A percentile compares a stretch with the other conserved stretches of the same genome.
Evolutionary conservation across 2,888 invertebrate genomes (phyloP).

Genomic region (Dynastes grantii): DNA sequence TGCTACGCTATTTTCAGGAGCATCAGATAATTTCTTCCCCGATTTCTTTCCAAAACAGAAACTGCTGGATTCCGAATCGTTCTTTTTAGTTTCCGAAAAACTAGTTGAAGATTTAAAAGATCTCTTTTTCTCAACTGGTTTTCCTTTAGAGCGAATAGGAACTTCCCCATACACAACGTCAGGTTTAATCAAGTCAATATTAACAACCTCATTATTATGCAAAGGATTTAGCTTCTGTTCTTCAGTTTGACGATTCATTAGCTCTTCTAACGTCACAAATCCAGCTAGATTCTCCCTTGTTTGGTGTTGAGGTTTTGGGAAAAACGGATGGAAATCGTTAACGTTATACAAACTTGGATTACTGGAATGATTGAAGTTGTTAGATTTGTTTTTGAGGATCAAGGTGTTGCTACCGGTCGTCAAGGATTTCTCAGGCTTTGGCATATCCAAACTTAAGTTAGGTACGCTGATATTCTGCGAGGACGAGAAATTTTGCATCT

Average conservation of each 20-base stretch:
- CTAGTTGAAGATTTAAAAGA: slow-evolving; percentile 62
- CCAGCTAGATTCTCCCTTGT: slow-evolving; percentile 77
- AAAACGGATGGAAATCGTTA: slow-evolving; percentile 66
- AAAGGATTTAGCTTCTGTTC: slow-evolving; percentile 74
- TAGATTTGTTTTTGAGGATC: slow-evolving; percentile 69
- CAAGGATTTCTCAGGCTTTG: slow-evolving; percentile 48
- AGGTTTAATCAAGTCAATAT: slow-evolving; percentile 69
- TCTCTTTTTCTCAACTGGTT: slow-evolving; percentile 48
- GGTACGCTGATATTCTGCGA: slow-evolving; percentile 66
- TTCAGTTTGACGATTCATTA: slow-evolving; percentile 86
- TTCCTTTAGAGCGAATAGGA: slow-evolving; percentile 64
- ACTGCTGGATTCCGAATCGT: slow-evolving; percentile 58
- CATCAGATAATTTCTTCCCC: slow-evolving; percentile 51
- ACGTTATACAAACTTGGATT: slow-evolving; percentile 81
- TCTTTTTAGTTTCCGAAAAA: slow-evolving; percentile 56
- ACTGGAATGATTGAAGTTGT: slow-evolving; percentile 80
- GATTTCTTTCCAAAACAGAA: slow-evolving; percentile 69
- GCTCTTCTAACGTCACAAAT: slow-evolving; percentile 84
- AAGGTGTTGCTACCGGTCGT: slow-evolving; percentile 2
- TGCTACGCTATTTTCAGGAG: slow-evolving; percentile 60
- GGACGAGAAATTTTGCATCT: slow-evolving; percentile 59
- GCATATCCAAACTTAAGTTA: slow-evolving; percentile 63
- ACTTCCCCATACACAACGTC: slow-evolving; percentile 74
- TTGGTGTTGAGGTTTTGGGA: slow-evolving; percentile 66
- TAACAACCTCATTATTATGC: slow-evolving; percentile 60